Evolutionary conservation across 1,140 invertebrate genomes (phyloP).

Genomic region (Scylla paramamosain): DNA sequence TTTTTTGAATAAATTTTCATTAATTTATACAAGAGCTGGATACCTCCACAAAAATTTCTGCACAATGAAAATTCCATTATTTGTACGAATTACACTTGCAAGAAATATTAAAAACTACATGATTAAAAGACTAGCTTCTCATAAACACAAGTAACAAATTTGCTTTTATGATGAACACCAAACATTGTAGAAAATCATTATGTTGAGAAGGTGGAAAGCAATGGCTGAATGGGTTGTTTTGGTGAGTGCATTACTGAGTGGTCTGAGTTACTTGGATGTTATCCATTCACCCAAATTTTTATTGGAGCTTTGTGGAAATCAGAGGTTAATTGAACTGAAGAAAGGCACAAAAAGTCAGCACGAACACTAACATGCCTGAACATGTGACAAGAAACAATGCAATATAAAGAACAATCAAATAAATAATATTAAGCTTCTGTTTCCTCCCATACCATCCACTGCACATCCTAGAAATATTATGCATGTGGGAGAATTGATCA

Average conservation of each 20-base stretch:
- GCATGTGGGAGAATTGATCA: too few relatives aligned
- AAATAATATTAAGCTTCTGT: slow-evolving; percentile 32
- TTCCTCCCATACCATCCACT: too few relatives aligned
- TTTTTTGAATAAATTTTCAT: neutral
- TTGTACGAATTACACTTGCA: neutral
- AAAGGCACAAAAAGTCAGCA: neutral
- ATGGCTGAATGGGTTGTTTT: neutral
- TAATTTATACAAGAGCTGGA: neutral
- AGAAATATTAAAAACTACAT: neutral
- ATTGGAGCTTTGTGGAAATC: neutral
- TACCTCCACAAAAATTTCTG: neutral
- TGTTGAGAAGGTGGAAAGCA: neutral
- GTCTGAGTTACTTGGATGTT: neutral
- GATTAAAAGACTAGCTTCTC: neutral
- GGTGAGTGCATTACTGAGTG: neutral
- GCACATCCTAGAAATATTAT: too few relatives aligned
- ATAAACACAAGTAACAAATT: neutral
- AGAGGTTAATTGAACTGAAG: neutral
- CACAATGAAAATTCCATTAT: neutral
- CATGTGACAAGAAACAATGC: neutral
- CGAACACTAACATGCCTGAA: neutral
- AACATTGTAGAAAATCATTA: neutral
- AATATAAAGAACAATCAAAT: neutral
- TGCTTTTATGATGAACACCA: neutral
- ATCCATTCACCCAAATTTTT: neutral